Evolutionary conservation across 2,888 invertebrate species (phyloP), one percentile per base, ranked within the genome.

Genomic region (Drosophila fungiperda): DNA sequence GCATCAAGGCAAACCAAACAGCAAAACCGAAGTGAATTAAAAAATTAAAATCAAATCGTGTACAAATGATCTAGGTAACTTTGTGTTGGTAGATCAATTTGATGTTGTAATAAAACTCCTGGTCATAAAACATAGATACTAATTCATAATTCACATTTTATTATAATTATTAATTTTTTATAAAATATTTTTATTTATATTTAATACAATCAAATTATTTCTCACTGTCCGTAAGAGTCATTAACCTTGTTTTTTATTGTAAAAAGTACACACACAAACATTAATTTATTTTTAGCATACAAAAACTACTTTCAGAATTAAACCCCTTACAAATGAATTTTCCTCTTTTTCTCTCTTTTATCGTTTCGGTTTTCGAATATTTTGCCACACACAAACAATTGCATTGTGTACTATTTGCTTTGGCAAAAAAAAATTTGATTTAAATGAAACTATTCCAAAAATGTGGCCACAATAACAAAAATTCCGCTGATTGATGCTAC

Each of bases 1-100:
- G 87, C 87, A 87, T 87, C 87, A 87, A 87, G 87, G 87, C 89
- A 82, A 66, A 52, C 60, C 53, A 60, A 66, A 12, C 54, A 45
- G 32, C 26, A 32, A 40, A 58, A 65, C 55, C 50, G 50, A 58
- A 78, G 38, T 48, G 68, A 77, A 6, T 57, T 11, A 23, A 50
- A 26, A n/a, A 7, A 15, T 6, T 29, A 17, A 35, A 32, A 42
- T 42, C 36, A 29, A 67, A 33, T 53, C 35, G 45, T 60, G 38
- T 72, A 38, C 49, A 59, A 66, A 52, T 53, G 35, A 60, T 71
- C 38, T 12, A 58, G 48, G 20, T 40, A 45, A 60, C 58, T n/a
- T 33, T 15, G 42, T n/a, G 20, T 59, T 58, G 38, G 29, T 48
- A 68, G 58, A 54, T 33, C 12, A 58, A 35, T 7, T 42, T 62